Evolutionary conservation across 2,113 vertebrate genomes (phyloP).

Genomic region (cat (Felis catus)): F.catus_Fca126_mat1.0 CM031414.1:35188001-35188500

Average conservation of each 20-base stretch:
- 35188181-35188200: background rate
- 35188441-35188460: background rate
- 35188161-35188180: background rate
- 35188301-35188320: background rate
- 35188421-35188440: background rate
- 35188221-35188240: background rate
- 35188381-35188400: background rate
- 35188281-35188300: background rate
- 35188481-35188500: background rate
- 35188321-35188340: background rate
- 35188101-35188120: slow-evolving; percentile 2
- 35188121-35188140: background rate
- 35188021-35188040: background rate
- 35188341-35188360: background rate
- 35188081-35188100: slow-evolving; percentile 44
- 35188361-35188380: background rate
- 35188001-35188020: background rate
- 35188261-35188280: background rate
- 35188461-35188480: background rate
- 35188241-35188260: background rate
- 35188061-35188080: slow-evolving; percentile 44
- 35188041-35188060: slow-evolving; percentile 26
- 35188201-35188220: background rate
- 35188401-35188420: background rate
- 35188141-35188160: background rate